A percentile compares a stretch with the other conserved stretches of the same genome.
These are phyloP conservation scores for Clusia tigrina DNA, from an alignment of 2,888 invertebrate genomes.

Conservation along the genomic window DNA sequence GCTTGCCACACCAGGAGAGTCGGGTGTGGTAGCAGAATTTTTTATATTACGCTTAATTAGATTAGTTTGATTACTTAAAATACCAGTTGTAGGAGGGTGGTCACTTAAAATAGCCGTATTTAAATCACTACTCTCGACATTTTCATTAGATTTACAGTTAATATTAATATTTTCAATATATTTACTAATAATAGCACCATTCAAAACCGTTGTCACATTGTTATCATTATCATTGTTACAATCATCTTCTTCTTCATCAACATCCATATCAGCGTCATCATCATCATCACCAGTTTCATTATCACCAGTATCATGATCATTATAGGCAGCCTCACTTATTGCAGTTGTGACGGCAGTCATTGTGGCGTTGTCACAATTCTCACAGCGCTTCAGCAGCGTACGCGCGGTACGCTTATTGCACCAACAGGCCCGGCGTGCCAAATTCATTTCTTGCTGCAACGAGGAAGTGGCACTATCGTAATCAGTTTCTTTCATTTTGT, in stretches of 20 bases:
- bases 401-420: slow-evolving; percentile 36
- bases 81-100: slow-evolving; percentile 23
- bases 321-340: slow-evolving; percentile 15
- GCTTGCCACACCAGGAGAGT: no score
- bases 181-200: slow-evolving; percentile 48
- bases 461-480: slow-evolving; percentile 60
- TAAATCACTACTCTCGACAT: slow-evolving; percentile 3
- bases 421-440: slow-evolving; percentile 76
- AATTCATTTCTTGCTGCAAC: slow-evolving; percentile 74
- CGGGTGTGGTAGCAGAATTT: background rate
- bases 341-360: background rate
- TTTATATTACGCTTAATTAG: slow-evolving; percentile 28
- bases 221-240: slow-evolving; percentile 29
- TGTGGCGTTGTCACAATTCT: slow-evolving; percentile 7
- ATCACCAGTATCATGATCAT: slow-evolving; percentile 29
- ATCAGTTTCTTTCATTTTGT: slow-evolving; percentile 41
- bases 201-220: slow-evolving; percentile 40
- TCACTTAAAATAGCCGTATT: slow-evolving; percentile 28
- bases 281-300: slow-evolving; percentile 30
- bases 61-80: slow-evolving; percentile 4
- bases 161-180: slow-evolving; percentile 19
- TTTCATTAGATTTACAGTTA: slow-evolving; percentile 23
- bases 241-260: slow-evolving; percentile 14
- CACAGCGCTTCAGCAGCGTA: background rate
- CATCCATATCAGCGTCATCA: slow-evolving; percentile 19